Percentiles rank a stretch among this genome's conserved stretches.
phyloP scores from a whole-genome alignment of 2,888 invertebrate genomes.

The Megastigmus dorsalis region DNA sequence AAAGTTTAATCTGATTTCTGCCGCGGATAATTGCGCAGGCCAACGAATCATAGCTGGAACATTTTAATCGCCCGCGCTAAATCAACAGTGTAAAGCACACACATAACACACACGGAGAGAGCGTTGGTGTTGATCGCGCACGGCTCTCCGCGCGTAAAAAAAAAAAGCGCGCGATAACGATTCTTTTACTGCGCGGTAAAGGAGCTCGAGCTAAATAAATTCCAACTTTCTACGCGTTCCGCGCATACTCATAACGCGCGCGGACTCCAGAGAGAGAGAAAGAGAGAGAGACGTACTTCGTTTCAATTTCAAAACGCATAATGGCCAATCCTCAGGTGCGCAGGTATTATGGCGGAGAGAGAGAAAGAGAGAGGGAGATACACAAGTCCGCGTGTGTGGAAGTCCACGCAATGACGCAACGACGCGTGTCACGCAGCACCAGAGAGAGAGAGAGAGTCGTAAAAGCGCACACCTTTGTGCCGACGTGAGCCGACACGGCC shows the following conservation, averaged over 20 bases:
- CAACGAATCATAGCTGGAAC: slow-evolving; percentile 3
- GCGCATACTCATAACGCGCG: slow-evolving; percentile 5
- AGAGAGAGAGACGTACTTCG: slow-evolving; percentile 22
- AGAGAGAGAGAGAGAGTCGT: neutral
- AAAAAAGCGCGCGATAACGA: slow-evolving; percentile 22
- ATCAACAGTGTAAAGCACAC: slow-evolving; percentile 44
- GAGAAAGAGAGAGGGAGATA: too few species aligned
- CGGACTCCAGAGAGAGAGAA: too few species aligned
- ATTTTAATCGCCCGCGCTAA: slow-evolving; percentile 37
- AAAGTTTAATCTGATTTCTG: slow-evolving; percentile 17
- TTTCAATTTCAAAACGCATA: slow-evolving; percentile 47
- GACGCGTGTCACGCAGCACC: neutral
- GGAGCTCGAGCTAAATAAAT: slow-evolving; percentile 35
- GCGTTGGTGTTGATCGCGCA: too few species aligned
- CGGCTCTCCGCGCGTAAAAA: too few species aligned
- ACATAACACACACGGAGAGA: too few species aligned
- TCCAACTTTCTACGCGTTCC: slow-evolving; percentile 38
- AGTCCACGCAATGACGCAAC: neutral
- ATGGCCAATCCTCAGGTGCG: slow-evolving; percentile 5
- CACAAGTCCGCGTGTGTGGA: neutral
- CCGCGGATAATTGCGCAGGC: slow-evolving; percentile 14
- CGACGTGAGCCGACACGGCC: neutral
- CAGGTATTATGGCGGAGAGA: too few species aligned
- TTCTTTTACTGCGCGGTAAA: slow-evolving; percentile 38
- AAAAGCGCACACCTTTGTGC: slow-evolving; percentile 20